Percentiles rank a stretch among this genome's conserved stretches.
phyloP scores from a whole-genome alignment of 2,888 invertebrate species.

The Coleophora deauratella region DNA sequence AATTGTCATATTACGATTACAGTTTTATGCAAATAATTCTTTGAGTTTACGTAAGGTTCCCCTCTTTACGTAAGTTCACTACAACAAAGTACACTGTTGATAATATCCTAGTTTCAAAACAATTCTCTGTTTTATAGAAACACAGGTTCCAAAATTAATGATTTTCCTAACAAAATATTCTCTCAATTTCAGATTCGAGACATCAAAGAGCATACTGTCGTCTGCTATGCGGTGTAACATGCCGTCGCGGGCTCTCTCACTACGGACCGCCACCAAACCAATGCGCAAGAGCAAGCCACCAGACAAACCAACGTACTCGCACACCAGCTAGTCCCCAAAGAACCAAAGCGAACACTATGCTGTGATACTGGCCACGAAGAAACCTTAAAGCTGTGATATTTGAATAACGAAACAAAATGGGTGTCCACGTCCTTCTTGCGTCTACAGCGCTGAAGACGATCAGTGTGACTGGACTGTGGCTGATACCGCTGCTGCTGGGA shows the following conservation, averaged over 20 bases:
- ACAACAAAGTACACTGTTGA: too few relatives aligned
- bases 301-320: slow-evolving; percentile 34
- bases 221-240: slow-evolving; percentile 53
- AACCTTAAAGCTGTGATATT: slow-evolving; percentile 22
- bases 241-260: slow-evolving; percentile 37
- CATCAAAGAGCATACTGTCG: slow-evolving; percentile 17
- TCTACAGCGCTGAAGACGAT: slow-evolving; percentile 86
- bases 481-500: slow-evolving; percentile 87
- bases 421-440: slow-evolving; percentile 81
- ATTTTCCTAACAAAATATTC: slow-evolving; percentile 6
- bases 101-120: too few relatives aligned
- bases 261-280: slow-evolving; percentile 32
- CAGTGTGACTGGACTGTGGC: slow-evolving; percentile 86
- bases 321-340: slow-evolving; percentile 32
- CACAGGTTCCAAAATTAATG: too few relatives aligned
- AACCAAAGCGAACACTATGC: slow-evolving; percentile 29
- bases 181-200: slow-evolving; percentile 39
- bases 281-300: slow-evolving; percentile 61
- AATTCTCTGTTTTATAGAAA: too few relatives aligned
- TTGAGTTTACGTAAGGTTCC: too few relatives aligned
- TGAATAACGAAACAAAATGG: slow-evolving; percentile 66
- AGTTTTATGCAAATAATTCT: too few relatives aligned
- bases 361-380: slow-evolving; percentile 26
- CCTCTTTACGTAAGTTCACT: too few relatives aligned
- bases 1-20: too few relatives aligned